Evolutionary conservation across 2,113 vertebrate genomes (phyloP).

Genomic region (Lycocorax pyrrhopterus): DNA sequence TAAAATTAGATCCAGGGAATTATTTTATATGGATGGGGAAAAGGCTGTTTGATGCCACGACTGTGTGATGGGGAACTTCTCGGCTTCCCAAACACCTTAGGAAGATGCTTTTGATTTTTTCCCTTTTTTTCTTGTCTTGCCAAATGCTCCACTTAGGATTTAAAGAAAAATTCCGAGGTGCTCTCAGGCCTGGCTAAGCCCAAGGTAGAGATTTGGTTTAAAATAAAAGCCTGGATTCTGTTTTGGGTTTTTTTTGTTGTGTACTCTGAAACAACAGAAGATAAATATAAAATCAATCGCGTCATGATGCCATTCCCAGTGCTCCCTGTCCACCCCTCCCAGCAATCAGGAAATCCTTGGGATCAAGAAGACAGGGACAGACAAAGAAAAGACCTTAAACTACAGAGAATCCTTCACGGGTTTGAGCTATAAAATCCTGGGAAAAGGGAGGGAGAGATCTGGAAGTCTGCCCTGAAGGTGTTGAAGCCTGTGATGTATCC

Average conservation of each 20-base stretch:
- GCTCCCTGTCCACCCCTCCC: neutral
- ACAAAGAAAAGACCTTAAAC: neutral
- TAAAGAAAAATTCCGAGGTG: neutral
- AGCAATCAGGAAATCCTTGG: neutral
- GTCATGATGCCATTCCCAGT: neutral
- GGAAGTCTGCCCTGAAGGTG: neutral
- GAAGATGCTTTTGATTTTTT: constrained; percentile 2
- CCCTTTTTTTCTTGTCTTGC: neutral
- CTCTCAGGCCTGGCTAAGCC: neutral
- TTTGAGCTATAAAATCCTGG: neutral
- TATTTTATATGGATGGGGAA: constrained; percentile 27
- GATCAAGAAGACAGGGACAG: fast-evolving
- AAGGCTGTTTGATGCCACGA: neutral
- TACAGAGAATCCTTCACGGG: neutral
- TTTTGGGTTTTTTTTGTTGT: neutral
- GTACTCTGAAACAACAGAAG: neutral
- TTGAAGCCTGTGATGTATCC: neutral
- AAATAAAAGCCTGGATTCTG: neutral
- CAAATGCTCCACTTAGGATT: neutral
- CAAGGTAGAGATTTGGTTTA: neutral
- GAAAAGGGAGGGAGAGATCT: neutral
- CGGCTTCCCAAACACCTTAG: neutral
- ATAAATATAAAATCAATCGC: neutral
- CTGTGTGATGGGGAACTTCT: constrained; percentile 2
- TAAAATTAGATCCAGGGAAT: constrained; percentile 46